Conservation (phyloP, 2,113 vertebrate genomes). For the Picathartes gymnocephalus region DNA sequence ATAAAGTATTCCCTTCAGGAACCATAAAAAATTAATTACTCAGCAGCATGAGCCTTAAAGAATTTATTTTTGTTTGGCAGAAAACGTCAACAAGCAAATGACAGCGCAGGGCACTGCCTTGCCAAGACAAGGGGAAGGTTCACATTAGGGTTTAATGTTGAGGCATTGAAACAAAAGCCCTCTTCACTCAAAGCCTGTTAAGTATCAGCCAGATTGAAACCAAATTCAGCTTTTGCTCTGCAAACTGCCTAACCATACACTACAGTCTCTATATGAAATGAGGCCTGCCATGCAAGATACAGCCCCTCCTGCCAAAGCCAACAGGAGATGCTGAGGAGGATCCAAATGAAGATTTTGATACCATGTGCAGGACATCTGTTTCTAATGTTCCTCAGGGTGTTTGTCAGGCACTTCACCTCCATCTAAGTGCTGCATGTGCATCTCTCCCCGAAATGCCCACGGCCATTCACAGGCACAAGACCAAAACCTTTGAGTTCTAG, state of each 20-base stretch:
- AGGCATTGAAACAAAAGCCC: neutral
- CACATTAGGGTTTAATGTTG: neutral
- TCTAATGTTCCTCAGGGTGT: neutral
- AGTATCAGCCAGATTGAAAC: constrained; percentile 21
- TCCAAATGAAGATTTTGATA: neutral
- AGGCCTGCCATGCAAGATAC: neutral
- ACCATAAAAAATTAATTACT: constrained; percentile 40
- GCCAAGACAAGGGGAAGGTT: neutral
- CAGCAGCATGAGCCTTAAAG: constrained; percentile 17
- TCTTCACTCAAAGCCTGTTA: neutral
- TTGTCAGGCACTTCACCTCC: neutral
- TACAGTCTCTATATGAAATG: neutral
- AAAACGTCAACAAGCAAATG: constrained; percentile 22
- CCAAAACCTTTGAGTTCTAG: neutral
- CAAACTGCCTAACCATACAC: neutral
- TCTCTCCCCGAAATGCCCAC: neutral
- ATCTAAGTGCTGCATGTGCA: neutral
- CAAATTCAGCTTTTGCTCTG: constrained; percentile 22
- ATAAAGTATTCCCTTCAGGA: neutral
- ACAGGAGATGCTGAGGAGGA: constrained; percentile 6
- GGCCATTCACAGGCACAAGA: neutral
- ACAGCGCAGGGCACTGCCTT: neutral
- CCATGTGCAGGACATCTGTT: neutral
- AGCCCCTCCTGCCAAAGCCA: neutral
- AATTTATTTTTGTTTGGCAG: constrained; percentile 20